Conservation (phyloP, 2,888 invertebrate genomes). For the Dilophus febrilis region DNA sequence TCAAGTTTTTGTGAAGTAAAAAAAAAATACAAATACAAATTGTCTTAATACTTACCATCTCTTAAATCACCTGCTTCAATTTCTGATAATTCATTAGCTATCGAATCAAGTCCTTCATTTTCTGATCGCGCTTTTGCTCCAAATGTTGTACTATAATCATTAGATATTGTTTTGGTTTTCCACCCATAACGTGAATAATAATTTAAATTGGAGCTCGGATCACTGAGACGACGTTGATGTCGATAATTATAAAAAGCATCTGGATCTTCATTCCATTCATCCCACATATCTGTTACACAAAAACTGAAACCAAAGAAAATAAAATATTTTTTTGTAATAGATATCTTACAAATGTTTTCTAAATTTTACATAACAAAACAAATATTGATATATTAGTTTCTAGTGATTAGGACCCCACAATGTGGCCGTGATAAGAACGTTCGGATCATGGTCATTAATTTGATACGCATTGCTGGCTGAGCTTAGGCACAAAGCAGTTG, state of each 20-base stretch:
- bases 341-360: neutral
- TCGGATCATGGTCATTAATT: constrained; percentile 8
- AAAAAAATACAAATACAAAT: no score
- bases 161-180: constrained; percentile 37
- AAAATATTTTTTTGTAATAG: neutral
- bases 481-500: no score
- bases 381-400: no score
- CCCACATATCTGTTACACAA: constrained; percentile 76
- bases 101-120: constrained; percentile 76
- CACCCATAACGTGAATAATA: constrained; percentile 70
- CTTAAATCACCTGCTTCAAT: constrained; percentile 87
- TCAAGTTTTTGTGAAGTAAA: no score
- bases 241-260: constrained; percentile 70
- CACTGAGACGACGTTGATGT: constrained; percentile 65
- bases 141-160: constrained; percentile 39
- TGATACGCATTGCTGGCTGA: no score
- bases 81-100: constrained; percentile 70
- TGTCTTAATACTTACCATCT: constrained; percentile 52
- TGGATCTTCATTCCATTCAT: constrained; percentile 78
- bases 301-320: constrained; percentile 24
- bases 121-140: constrained; percentile 75
- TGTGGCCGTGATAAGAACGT: constrained; percentile 8
- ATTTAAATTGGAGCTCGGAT: constrained; percentile 80
- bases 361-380: neutral
- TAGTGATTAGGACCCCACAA: constrained; percentile 8